phyloP scores from a whole-genome alignment of 2,888 invertebrate species.

The Thymelicus sylvestris region DNA sequence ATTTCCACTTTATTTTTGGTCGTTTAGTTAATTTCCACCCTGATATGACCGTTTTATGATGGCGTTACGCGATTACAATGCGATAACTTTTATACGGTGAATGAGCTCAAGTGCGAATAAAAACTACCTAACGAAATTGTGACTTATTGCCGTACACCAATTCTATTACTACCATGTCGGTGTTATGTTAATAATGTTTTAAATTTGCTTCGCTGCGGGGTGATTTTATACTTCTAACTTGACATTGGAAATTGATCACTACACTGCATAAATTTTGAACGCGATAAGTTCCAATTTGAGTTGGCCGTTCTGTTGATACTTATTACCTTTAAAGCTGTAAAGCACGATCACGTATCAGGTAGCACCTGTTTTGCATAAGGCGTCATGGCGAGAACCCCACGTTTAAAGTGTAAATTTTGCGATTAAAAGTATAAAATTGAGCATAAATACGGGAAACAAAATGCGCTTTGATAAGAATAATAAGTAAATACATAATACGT shows the following conservation, averaged over 20 bases:
- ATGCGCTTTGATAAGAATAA: slow-evolving; percentile 68
- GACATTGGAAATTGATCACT: slow-evolving; percentile 21
- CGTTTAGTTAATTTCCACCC: slow-evolving; percentile 63
- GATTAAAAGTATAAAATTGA: slow-evolving; percentile 78
- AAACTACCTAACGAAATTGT: slow-evolving; percentile 57
- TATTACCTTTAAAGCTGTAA: slow-evolving; percentile 57
- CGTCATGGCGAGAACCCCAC: slow-evolving; percentile 78
- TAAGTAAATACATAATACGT: slow-evolving; percentile 59
- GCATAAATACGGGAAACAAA: slow-evolving; percentile 68
- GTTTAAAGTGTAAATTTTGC: slow-evolving; percentile 80
- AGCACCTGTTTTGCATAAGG: slow-evolving; percentile 85
- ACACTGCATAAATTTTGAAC: slow-evolving; percentile 1
- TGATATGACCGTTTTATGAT: slow-evolving; percentile 76
- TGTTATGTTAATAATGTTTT: slow-evolving; percentile 41
- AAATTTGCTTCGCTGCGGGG: slow-evolving; percentile 37
- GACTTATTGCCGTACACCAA: slow-evolving; percentile 50
- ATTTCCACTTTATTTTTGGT: slow-evolving; percentile 67
- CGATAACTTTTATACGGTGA: slow-evolving; percentile 59
- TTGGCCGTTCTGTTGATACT: slow-evolving; percentile 45
- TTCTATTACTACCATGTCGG: slow-evolving; percentile 39
- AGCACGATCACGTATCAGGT: slow-evolving; percentile 75
- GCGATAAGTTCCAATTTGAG: slow-evolving; percentile 51
- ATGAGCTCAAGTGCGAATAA: slow-evolving; percentile 53
- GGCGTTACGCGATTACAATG: slow-evolving; percentile 68
- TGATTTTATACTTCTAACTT: slow-evolving; percentile 21